A percentile compares a stretch with the other conserved stretches of the same genome.
These are phyloP conservation scores for Drosophila imparisetae DNA, from an alignment of 2,888 invertebrate genomes.

Conservation along the genomic window DNA sequence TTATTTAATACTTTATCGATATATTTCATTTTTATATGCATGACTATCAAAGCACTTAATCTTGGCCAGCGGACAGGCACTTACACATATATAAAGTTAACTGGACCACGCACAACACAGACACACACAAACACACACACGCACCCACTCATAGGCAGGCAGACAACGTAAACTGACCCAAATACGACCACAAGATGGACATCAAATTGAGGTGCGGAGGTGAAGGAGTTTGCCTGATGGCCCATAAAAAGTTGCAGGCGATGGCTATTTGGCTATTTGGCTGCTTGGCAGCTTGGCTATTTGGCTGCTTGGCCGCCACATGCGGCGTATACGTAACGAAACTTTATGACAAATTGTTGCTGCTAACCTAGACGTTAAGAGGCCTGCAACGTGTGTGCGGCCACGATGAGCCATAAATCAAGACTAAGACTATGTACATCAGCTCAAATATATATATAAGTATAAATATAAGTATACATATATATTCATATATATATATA, in stretches of 20 bases:
- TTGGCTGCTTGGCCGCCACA: slow-evolving; percentile 55
- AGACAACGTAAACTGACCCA: slow-evolving; percentile 68
- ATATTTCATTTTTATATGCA: slow-evolving; percentile 79
- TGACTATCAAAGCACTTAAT: slow-evolving; percentile 78
- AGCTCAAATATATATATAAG: slow-evolving; percentile 17
- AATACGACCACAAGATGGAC: slow-evolving; percentile 75
- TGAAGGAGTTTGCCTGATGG: slow-evolving; percentile 47
- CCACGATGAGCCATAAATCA: slow-evolving; percentile 69
- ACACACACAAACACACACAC: slow-evolving; percentile 1
- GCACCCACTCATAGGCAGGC: slow-evolving; percentile 7
- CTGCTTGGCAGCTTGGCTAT: slow-evolving; percentile 48
- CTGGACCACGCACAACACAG: slow-evolving; percentile 42
- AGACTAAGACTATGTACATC: slow-evolving; percentile 41
- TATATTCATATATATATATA: slow-evolving; percentile 8
- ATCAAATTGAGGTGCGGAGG: slow-evolving; percentile 48
- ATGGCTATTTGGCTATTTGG: slow-evolving; percentile 66
- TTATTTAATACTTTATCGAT: slow-evolving; percentile 80
- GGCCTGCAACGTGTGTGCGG: slow-evolving; percentile 73
- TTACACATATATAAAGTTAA: slow-evolving; percentile 64
- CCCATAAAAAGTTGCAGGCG: slow-evolving; percentile 70
- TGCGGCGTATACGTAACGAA: slow-evolving; percentile 62
- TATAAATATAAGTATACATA: slow-evolving; percentile 17
- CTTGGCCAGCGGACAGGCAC: slow-evolving; percentile 70
- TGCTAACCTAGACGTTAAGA: slow-evolving; percentile 70
- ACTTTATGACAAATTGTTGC: slow-evolving; percentile 82